phyloP scores from a whole-genome alignment of 2,888 invertebrate genomes.

The Barypeithes pellucidus region DNA sequence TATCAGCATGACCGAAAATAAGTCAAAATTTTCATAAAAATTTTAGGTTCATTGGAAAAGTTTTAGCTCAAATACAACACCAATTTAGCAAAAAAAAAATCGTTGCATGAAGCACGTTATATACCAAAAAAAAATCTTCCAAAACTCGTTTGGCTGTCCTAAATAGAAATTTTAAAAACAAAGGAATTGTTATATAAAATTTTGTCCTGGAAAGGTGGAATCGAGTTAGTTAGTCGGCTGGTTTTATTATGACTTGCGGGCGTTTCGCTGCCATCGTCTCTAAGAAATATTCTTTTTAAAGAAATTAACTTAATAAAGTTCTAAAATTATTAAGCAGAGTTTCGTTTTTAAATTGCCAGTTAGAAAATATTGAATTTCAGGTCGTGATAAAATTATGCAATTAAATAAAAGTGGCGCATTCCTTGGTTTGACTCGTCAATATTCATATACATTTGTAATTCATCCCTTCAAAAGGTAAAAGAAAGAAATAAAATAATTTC shows the following conservation, averaged over 20 bases:
- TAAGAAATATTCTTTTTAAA: neutral
- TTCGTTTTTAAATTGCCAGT: neutral
- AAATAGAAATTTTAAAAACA: neutral
- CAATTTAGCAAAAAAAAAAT: too few relatives aligned
- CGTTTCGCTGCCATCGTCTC: neutral
- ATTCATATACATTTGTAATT: too few relatives aligned
- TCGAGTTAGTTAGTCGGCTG: neutral
- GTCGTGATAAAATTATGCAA: neutral
- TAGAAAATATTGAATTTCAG: neutral
- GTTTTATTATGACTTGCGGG: conserved; percentile 2
- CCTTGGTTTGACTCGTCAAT: too few relatives aligned
- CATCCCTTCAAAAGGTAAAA: too few relatives aligned
- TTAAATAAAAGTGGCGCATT: neutral
- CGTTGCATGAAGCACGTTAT: too few relatives aligned
- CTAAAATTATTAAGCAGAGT: neutral
- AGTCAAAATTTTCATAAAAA: too few relatives aligned
- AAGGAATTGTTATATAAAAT: neutral
- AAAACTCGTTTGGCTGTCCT: too few relatives aligned
- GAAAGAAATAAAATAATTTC: too few relatives aligned
- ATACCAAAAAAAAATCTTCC: too few relatives aligned
- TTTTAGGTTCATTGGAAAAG: too few relatives aligned
- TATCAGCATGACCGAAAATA: too few relatives aligned
- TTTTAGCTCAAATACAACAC: too few relatives aligned
- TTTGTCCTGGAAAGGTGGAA: neutral
- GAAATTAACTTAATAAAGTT: neutral